Conservation (phyloP, 2,113 vertebrate species). For the Butorides virescens region DNA sequence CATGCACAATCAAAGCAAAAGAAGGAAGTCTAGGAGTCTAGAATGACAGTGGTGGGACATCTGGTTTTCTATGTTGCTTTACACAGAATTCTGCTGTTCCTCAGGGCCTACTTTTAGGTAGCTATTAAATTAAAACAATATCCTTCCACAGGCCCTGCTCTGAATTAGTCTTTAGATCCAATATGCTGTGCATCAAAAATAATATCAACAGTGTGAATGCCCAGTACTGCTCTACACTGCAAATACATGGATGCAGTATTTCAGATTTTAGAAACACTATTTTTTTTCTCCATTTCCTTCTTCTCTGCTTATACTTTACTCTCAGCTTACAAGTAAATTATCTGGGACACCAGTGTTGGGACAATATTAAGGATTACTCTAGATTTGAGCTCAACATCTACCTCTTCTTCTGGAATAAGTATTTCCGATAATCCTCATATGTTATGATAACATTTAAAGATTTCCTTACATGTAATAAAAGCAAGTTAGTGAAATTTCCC, state of each 20-base stretch:
- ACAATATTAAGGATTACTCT: neutral
- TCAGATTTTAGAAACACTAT: neutral
- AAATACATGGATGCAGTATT: neutral
- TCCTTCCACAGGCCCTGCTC: neutral
- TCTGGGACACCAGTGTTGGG: neutral
- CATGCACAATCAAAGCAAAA: too few relatives aligned
- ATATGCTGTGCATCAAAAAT: neutral
- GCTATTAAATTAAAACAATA: neutral
- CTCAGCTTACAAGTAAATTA: neutral
- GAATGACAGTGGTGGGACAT: neutral
- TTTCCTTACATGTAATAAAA: neutral
- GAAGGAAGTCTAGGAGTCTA: neutral
- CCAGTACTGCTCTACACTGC: neutral
- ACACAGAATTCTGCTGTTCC: neutral
- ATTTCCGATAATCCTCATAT: neutral
- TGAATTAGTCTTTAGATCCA: neutral
- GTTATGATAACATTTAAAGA: neutral
- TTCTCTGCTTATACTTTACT: neutral
- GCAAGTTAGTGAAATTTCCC: neutral
- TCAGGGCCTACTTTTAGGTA: neutral
- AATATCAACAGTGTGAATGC: neutral
- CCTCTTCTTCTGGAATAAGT: neutral
- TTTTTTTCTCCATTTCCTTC: neutral
- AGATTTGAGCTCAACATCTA: neutral
- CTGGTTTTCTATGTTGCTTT: neutral